Conservation (phyloP, 2,888 invertebrate genomes). For the Sphaerophoria taeniata region DNA sequence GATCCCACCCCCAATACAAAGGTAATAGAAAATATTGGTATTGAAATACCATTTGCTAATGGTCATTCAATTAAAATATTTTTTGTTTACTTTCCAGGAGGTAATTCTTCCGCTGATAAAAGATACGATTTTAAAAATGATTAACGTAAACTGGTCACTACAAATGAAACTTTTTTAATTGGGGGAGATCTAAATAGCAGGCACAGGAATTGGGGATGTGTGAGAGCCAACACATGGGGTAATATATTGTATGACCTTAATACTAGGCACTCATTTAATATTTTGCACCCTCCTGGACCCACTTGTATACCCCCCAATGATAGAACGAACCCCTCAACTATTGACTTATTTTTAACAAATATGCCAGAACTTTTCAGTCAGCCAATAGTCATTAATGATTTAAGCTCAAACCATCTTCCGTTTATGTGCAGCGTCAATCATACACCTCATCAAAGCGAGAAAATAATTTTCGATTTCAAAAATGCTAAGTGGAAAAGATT, state of each 20-base stretch:
- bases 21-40: slow-evolving; percentile 43
- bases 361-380: slow-evolving; percentile 26
- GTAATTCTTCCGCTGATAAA: not conserved
- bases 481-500: slow-evolving; percentile 36
- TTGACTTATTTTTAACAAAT: slow-evolving; percentile 39
- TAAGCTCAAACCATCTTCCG: not conserved
- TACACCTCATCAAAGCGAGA: not conserved
- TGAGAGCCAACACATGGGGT: slow-evolving; percentile 43
- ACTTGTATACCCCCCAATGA: too few species aligned
- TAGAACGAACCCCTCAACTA: slow-evolving; percentile 3
- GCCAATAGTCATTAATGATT: slow-evolving; percentile 13
- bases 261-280: slow-evolving; percentile 22
- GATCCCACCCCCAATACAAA: too few species aligned
- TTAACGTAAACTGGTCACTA: slow-evolving; percentile 32
- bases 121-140: slow-evolving; percentile 32
- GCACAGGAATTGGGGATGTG: not conserved
- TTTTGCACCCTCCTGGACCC: slow-evolving; percentile 5
- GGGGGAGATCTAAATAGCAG: slow-evolving; percentile 38
- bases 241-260: slow-evolving; percentile 33
- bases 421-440: not conserved
- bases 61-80: slow-evolving; percentile 23
- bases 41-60: slow-evolving; percentile 26
- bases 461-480: slow-evolving; percentile 20
- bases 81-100: slow-evolving; percentile 45
- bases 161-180: slow-evolving; percentile 26